phyloP scores from a whole-genome alignment of 2,797 vertebrate genomes.

The Labroides dimidiatus region DNA sequence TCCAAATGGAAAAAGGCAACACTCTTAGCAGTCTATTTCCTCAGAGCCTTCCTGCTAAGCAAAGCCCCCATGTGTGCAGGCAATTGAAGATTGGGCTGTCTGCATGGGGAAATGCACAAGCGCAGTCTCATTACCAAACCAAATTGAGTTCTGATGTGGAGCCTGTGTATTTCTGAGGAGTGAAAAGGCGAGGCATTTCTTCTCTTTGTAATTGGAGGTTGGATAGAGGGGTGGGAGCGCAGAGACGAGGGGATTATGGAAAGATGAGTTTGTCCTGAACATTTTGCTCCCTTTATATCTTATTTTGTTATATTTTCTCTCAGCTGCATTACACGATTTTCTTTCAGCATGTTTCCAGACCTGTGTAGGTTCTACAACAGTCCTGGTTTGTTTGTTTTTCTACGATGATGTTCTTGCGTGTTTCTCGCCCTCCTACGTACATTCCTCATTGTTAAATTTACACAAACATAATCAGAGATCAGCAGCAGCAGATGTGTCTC shows the following conservation, averaged over 20 bases:
- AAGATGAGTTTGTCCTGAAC: constrained; percentile 81
- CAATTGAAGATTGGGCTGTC: constrained; percentile 85
- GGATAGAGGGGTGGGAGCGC: constrained; percentile 72
- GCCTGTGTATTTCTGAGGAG: constrained; percentile 82
- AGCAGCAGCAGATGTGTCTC: constrained; percentile 25
- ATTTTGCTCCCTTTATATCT: constrained; percentile 76
- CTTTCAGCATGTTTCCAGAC: constrained; percentile 44
- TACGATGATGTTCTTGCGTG: constrained; percentile 19
- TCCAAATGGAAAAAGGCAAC: constrained; percentile 82
- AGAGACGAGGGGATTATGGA: constrained; percentile 81
- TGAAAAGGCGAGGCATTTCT: constrained; percentile 81
- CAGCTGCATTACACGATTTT: constrained; percentile 61
- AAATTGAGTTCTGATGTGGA: constrained; percentile 87
- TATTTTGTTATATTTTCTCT: constrained; percentile 64
- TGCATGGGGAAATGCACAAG: constrained; percentile 85
- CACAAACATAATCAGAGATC: constrained; percentile 47
- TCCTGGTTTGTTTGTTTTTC: constrained; percentile 44
- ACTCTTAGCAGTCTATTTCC: constrained; percentile 81
- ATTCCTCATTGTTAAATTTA: constrained; percentile 25
- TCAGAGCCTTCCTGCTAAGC: constrained; percentile 78
- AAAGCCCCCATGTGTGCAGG: constrained; percentile 79
- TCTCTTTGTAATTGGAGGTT: constrained; percentile 85
- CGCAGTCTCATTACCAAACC: constrained; percentile 86
- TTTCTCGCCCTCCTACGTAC: constrained; percentile 31
- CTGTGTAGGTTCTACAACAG: constrained; percentile 33